Percentiles rank a stretch among this genome's conserved stretches.
Evolutionary conservation across 1,140 invertebrate genomes (phyloP).

Genomic region (Zaprionus ornatus): DNA sequence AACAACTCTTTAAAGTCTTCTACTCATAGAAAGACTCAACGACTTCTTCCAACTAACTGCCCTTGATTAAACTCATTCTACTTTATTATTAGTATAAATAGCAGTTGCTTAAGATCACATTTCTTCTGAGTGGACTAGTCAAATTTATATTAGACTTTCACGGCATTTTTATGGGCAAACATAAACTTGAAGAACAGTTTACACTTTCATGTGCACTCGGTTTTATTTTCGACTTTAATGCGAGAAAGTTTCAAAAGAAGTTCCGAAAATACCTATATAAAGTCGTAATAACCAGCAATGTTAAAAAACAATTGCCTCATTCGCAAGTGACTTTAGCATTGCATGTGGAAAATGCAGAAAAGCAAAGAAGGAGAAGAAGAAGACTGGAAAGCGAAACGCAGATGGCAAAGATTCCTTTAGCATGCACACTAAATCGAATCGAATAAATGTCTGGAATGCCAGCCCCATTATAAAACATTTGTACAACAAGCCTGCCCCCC

Average conservation of each 20-base stretch:
- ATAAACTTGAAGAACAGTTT: not conserved
- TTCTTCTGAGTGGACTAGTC: not conserved
- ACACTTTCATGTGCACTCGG: not conserved
- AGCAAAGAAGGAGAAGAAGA: not conserved
- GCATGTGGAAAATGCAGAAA: not conserved
- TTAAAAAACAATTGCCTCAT: not conserved
- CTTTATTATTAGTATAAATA: not conserved
- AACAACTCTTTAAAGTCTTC: no score
- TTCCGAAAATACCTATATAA: not conserved
- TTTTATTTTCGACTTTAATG: not conserved
- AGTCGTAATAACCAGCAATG: not conserved
- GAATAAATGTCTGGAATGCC: slow-evolving; percentile 2
- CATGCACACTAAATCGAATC: slow-evolving; percentile 5
- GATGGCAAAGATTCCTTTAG: not conserved
- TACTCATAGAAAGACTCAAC: no score
- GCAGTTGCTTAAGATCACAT: not conserved
- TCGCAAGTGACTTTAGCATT: not conserved
- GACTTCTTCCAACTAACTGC: no score
- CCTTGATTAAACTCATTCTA: no score
- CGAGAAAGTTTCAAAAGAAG: not conserved
- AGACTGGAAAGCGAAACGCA: not conserved
- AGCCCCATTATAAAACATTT: not conserved
- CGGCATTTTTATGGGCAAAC: not conserved
- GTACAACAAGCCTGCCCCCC: slow-evolving; percentile 3
- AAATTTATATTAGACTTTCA: not conserved